Evolutionary conservation across 2,888 invertebrate genomes (phyloP).

Genomic region (Coenonympha glycerion): DNA sequence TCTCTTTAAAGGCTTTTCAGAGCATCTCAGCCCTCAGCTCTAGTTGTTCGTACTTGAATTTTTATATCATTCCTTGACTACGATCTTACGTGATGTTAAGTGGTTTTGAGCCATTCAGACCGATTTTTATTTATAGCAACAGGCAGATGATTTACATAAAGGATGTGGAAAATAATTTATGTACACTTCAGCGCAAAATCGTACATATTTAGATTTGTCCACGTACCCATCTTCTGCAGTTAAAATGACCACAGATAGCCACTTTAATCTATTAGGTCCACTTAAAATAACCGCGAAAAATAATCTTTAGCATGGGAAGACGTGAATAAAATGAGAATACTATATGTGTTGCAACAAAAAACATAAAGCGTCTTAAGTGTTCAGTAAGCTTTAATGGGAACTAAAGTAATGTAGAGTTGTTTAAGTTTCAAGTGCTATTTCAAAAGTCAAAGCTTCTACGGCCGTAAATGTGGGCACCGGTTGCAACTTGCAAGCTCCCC

Average conservation of each 20-base stretch:
- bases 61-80: too few relatives aligned
- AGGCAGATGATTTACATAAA: too few relatives aligned
- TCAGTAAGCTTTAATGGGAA: slow-evolving; percentile 1
- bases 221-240: not conserved
- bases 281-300: not conserved
- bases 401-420: not conserved
- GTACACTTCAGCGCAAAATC: not conserved
- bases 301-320: not conserved
- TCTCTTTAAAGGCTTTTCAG: too few relatives aligned
- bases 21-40: too few relatives aligned
- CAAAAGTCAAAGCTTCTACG: slow-evolving; percentile 5
- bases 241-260: not conserved
- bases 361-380: not conserved
- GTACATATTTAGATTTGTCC: too few relatives aligned
- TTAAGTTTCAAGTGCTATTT: slow-evolving; percentile 1
- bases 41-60: too few relatives aligned
- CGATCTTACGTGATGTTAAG: too few relatives aligned
- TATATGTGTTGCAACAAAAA: not conserved
- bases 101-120: too few relatives aligned
- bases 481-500: slow-evolving; percentile 39
- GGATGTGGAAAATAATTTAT: too few relatives aligned
- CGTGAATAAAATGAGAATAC: not conserved
- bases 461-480: slow-evolving; percentile 13
- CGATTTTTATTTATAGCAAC: too few relatives aligned
- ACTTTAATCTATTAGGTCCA: not conserved